Evolutionary conservation across 1,140 invertebrate genomes (phyloP).

Genomic region (Argopecten irradians): DNA sequence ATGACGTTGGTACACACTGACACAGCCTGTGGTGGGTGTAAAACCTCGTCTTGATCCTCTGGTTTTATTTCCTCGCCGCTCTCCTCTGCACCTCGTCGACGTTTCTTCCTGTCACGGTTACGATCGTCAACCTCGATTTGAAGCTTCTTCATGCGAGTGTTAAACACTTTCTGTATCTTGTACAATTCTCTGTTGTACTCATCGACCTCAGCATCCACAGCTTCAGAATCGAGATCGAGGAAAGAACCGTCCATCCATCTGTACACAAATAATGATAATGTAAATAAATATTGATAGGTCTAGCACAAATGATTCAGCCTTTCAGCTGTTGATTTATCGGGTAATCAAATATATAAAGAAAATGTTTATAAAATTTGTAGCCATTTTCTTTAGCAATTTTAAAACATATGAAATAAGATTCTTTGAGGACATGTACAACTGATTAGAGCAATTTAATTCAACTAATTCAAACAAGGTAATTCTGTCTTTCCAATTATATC

Average conservation of each 20-base stretch:
- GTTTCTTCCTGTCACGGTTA: slow-evolving; percentile 73
- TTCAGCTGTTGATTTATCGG: too few species aligned
- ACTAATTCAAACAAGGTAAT: too few species aligned
- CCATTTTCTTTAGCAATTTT: too few species aligned
- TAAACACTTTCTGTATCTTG: slow-evolving; percentile 89
- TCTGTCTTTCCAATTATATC: too few species aligned
- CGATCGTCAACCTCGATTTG: slow-evolving; percentile 72
- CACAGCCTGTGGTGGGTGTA: slow-evolving; percentile 70
- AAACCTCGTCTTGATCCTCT: slow-evolving; percentile 68
- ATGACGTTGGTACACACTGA: slow-evolving; percentile 76
- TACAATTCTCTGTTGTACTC: slow-evolving; percentile 81
- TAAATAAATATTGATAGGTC: not conserved
- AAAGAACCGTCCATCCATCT: slow-evolving; percentile 94
- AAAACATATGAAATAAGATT: too few species aligned
- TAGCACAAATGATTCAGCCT: too few species aligned
- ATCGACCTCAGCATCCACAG: slow-evolving; percentile 73
- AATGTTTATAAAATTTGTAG: too few species aligned
- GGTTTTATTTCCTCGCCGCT: slow-evolving; percentile 77
- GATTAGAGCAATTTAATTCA: too few species aligned
- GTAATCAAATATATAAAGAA: too few species aligned
- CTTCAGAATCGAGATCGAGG: slow-evolving; percentile 85
- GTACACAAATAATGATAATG: not conserved
- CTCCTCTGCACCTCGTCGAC: slow-evolving; percentile 80
- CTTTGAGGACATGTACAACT: too few species aligned
- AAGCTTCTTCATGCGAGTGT: slow-evolving; percentile 81